Percentiles rank a stretch among this genome's conserved stretches.
These are phyloP conservation scores for Laothoe populi DNA, from an alignment of 2,888 invertebrate genomes.

Conservation along the genomic window DNA sequence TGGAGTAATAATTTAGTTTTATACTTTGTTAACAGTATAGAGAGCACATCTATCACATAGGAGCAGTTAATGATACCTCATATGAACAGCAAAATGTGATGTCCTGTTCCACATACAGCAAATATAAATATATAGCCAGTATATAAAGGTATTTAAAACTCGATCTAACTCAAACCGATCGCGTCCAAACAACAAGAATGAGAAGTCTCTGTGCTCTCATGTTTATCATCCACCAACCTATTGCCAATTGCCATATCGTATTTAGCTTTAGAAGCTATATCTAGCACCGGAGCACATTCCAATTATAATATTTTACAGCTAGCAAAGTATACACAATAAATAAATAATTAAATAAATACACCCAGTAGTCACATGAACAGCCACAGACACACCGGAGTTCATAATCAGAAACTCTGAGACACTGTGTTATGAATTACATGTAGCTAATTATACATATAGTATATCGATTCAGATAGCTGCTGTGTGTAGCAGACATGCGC, in stretches of 20 bases:
- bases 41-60: slow-evolving; percentile 15
- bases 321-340: slow-evolving; percentile 11
- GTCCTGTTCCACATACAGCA: neutral
- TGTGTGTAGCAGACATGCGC: neutral
- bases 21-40: neutral
- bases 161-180: neutral
- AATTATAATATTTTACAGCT: slow-evolving; percentile 16
- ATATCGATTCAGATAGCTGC: neutral
- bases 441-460: neutral
- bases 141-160: neutral
- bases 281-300: slow-evolving; percentile 18
- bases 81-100: neutral
- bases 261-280: slow-evolving; percentile 17
- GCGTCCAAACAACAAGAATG: slow-evolving; percentile 3
- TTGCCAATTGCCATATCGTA: slow-evolving; percentile 13
- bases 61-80: neutral
- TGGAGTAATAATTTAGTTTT: neutral
- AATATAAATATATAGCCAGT: neutral
- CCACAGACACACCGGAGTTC: neutral
- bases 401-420: neutral
- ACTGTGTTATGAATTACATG: neutral
- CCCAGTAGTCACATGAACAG: neutral
- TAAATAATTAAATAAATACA: slow-evolving; percentile 23
- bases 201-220: slow-evolving; percentile 12
- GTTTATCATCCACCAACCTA: neutral